A percentile compares a stretch with the other conserved stretches of the same genome.
Evolutionary conservation across 1,140 invertebrate species (phyloP).

Genomic region (Lamellibrachia luymesi): DNA sequence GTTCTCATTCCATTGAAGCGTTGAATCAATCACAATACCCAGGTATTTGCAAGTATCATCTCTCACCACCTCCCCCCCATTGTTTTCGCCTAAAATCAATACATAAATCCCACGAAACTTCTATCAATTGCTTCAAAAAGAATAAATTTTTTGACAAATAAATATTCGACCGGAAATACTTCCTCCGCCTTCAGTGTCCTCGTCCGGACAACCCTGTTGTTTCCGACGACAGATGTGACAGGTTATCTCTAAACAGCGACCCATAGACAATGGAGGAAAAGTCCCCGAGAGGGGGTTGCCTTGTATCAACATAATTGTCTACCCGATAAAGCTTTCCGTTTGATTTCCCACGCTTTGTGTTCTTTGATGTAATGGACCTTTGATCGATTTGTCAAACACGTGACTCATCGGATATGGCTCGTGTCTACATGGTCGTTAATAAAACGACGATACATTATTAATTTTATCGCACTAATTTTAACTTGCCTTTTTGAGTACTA

Average conservation of each 20-base stretch:
- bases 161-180: neutral
- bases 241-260: neutral
- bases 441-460: neutral
- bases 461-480: too few relatives aligned
- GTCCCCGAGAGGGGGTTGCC: neutral
- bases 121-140: neutral
- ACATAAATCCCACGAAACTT: neutral
- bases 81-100: too few relatives aligned
- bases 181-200: neutral
- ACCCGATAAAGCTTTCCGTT: neutral
- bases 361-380: neutral
- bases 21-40: too few relatives aligned
- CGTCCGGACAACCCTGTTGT: neutral
- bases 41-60: too few relatives aligned
- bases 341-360: slow-evolving; percentile 4
- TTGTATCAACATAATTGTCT: neutral
- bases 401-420: neutral
- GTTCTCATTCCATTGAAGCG: too few relatives aligned
- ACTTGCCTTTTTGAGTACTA: too few relatives aligned
- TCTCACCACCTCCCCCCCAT: too few relatives aligned
- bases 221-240: neutral
- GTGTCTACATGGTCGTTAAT: neutral
- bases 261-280: neutral
- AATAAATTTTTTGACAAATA: neutral
- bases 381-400: neutral